Evolutionary conservation across 2,888 invertebrate species (phyloP).

Genomic region (Microctonus brassicae): DNA sequence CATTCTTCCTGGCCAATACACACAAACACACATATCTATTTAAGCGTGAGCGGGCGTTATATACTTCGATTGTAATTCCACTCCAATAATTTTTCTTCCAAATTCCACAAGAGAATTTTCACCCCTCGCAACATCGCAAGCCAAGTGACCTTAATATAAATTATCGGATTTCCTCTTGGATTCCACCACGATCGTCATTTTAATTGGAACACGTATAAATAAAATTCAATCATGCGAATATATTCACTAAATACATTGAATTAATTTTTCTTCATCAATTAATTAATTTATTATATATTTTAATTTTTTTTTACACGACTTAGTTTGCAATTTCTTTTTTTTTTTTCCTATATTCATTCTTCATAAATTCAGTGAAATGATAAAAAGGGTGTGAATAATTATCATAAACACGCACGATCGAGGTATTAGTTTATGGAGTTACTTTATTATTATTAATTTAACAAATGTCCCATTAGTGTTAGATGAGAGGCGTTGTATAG

Average conservation of each 20-base stretch:
- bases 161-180: not conserved
- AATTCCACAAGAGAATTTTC: not conserved
- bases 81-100: not conserved
- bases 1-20: not conserved
- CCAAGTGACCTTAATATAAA: conserved; percentile 5
- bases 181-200: not conserved
- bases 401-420: not conserved
- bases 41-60: not conserved
- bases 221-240: not conserved
- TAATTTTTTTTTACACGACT: not conserved
- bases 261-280: not conserved
- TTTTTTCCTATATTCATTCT: not conserved
- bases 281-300: not conserved
- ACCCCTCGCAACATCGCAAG: not conserved
- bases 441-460: conserved; percentile 10
- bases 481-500: not conserved
- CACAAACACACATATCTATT: not conserved
- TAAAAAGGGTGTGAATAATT: conserved; percentile 2
- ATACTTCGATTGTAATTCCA: not conserved
- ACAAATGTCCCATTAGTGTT: conserved; percentile 2
- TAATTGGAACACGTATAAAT: conserved; percentile 8
- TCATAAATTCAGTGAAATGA: not conserved
- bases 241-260: not conserved
- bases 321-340: not conserved
- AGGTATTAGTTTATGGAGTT: not conserved